Percentiles rank a stretch among this genome's conserved stretches.
phyloP scores from a whole-genome alignment of 2,797 vertebrate species.

The Caiman crocodilus region DNA sequence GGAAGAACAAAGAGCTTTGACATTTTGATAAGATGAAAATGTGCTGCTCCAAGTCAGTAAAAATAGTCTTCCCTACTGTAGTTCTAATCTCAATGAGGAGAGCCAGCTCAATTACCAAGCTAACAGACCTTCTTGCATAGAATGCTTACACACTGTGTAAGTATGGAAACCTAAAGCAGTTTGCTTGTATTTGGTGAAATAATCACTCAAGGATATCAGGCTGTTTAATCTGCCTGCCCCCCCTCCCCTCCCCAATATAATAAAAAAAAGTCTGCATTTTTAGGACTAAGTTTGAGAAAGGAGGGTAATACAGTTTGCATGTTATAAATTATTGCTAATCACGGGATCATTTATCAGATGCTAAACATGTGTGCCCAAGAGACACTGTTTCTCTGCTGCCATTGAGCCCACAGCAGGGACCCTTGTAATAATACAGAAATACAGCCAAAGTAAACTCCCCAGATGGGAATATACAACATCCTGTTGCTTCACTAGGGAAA shows the following conservation, averaged over 20 bases:
- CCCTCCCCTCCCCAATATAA: no score
- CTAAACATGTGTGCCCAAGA: background rate
- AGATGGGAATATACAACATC: background rate
- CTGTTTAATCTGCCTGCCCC: background rate
- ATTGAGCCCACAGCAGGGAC: background rate
- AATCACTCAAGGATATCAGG: background rate
- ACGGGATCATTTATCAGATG: background rate
- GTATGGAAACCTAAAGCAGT: background rate
- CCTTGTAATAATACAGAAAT: background rate
- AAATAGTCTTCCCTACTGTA: background rate
- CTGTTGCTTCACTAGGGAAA: constrained; percentile 33
- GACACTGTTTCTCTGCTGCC: background rate
- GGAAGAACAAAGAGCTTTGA: background rate
- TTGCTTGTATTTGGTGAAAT: background rate
- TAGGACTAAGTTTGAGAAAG: no score
- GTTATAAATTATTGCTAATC: background rate
- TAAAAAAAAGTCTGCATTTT: no score
- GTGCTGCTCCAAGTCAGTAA: background rate
- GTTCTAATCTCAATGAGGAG: background rate
- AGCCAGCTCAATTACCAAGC: background rate
- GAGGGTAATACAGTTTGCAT: background rate
- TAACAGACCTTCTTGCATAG: constrained; percentile 13
- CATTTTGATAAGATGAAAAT: background rate
- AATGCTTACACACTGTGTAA: background rate
- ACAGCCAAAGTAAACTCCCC: background rate